Evolutionary conservation across 2,797 vertebrate species (phyloP).

Genomic region (Thripadectes ignobilis): DNA sequence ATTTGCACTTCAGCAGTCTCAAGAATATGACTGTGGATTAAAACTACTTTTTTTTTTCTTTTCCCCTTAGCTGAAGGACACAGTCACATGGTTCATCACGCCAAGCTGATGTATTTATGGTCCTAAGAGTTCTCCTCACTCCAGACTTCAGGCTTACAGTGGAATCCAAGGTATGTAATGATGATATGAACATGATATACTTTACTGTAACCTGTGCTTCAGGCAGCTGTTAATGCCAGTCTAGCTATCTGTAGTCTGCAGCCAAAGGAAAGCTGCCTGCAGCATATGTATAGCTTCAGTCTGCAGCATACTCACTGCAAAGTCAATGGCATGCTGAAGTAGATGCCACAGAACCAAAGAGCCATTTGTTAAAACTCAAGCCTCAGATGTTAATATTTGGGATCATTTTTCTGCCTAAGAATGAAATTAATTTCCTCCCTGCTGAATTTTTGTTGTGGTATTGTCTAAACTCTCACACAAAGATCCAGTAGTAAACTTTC

Average conservation of each 20-base stretch:
- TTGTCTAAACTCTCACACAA: fast-evolving
- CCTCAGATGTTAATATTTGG: constrained; percentile 2
- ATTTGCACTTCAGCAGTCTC: neutral
- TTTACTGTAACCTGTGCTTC: constrained; percentile 45
- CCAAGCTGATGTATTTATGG: constrained; percentile 11
- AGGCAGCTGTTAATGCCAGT: constrained; percentile 57
- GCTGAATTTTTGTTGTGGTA: neutral
- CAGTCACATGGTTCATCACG: neutral
- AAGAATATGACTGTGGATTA: neutral
- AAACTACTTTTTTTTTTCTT: neutral
- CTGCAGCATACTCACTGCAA: neutral
- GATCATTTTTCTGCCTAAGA: neutral
- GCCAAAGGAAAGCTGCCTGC: constrained; percentile 20
- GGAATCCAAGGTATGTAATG: constrained; percentile 48
- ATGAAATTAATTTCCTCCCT: neutral
- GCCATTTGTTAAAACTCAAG: neutral
- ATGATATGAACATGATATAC: constrained; percentile 33
- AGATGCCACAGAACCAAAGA: neutral
- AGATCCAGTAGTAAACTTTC: neutral
- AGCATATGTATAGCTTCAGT: neutral
- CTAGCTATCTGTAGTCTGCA: neutral
- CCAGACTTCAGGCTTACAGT: constrained; percentile 23
- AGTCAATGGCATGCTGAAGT: neutral
- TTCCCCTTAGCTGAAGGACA: neutral
- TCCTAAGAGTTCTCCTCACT: neutral